phyloP scores from a whole-genome alignment of 2,113 vertebrate genomes.

The Oostethus manadensis region DNA sequence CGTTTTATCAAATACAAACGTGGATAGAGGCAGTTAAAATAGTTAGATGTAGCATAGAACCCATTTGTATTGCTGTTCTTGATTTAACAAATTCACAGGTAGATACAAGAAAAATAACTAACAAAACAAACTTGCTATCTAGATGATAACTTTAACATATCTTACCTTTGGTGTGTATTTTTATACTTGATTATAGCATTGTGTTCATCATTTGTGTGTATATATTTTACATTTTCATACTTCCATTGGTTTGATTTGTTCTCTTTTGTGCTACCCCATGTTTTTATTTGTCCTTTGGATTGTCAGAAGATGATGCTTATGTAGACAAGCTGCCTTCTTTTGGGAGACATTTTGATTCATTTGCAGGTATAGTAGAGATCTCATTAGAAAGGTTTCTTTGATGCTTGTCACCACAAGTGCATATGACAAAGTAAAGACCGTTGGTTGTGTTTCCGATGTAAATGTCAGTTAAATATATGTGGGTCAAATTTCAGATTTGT shows the following conservation, averaged over 20 bases:
- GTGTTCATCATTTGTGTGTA: conserved; percentile 6
- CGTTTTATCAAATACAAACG: not conserved
- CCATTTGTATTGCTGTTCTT: conserved; percentile 5
- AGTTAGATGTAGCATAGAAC: not conserved
- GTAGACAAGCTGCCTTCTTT: conserved; percentile 85
- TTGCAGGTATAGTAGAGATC: conserved; percentile 79
- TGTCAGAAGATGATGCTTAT: conserved; percentile 89
- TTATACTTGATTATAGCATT: conserved; percentile 13
- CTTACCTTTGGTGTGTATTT: not conserved
- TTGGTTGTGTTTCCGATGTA: conserved; percentile 22
- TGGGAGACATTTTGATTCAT: conserved; percentile 82
- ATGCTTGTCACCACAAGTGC: conserved; percentile 45
- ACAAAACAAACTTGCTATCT: no score
- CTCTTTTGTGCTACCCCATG: conserved; percentile 49
- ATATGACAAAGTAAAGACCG: conserved; percentile 26
- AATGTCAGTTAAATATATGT: conserved; percentile 15
- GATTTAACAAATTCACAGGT: not conserved
- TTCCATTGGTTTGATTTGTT: conserved; percentile 27
- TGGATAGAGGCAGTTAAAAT: conserved; percentile 26
- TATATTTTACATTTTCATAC: conserved; percentile 18
- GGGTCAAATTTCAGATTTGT: conserved; percentile 11
- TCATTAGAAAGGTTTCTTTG: conserved; percentile 28
- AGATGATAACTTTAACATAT: no score
- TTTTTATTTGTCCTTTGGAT: conserved; percentile 63
- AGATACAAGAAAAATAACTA: not conserved